Conservation (phyloP, 2,113 vertebrate species). For the Clarias gariepinus region DNA sequence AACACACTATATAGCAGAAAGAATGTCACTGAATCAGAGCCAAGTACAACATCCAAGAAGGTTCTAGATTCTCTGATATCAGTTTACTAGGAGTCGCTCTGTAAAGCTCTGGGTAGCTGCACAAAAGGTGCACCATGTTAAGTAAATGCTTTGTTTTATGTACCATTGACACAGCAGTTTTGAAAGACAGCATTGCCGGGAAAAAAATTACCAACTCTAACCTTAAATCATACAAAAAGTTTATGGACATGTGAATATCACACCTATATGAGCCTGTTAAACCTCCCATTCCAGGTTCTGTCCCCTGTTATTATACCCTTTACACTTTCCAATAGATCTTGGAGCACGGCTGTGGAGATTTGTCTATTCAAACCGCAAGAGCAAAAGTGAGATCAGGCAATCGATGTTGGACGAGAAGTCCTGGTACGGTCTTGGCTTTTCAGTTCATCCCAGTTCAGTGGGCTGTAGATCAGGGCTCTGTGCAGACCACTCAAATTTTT, state of each 20-base stretch:
- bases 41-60: slow-evolving; percentile 47
- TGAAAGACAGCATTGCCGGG: background rate
- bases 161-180: background rate
- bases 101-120: slow-evolving; percentile 33
- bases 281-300: background rate
- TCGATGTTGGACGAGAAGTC: background rate
- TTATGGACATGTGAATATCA: background rate
- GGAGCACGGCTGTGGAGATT: background rate
- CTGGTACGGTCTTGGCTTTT: background rate
- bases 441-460: background rate
- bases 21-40: slow-evolving; percentile 33
- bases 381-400: background rate
- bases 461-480: background rate
- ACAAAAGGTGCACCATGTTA: slow-evolving; percentile 33
- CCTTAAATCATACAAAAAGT: background rate
- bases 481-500: no score
- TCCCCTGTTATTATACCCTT: background rate
- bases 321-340: background rate
- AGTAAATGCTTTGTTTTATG: background rate
- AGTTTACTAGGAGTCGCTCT: slow-evolving; percentile 37
- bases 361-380: background rate
- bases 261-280: background rate
- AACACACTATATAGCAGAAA: slow-evolving; percentile 30
- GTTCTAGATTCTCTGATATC: slow-evolving; percentile 39
- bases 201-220: background rate